Evolutionary conservation across 2,113 vertebrate species (phyloP).

Genomic region (Monarcha castaneiventris): DNA sequence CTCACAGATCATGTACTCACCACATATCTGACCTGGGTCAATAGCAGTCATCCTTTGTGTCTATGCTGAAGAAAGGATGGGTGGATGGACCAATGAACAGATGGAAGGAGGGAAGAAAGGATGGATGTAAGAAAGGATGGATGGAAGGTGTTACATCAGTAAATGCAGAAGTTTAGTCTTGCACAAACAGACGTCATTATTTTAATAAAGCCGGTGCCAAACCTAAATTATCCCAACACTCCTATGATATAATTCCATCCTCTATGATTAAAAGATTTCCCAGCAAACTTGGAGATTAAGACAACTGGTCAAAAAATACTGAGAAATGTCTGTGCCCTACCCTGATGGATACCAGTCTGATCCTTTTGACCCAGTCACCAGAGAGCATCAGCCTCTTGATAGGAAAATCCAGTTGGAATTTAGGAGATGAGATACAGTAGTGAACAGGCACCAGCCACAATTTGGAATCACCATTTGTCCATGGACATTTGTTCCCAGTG

Average conservation of each 20-base stretch:
- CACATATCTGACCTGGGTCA: not conserved
- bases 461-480: rapidly evolving
- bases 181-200: conserved; percentile 21
- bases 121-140: not conserved
- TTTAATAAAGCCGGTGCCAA: conserved; percentile 2
- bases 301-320: conserved; percentile 1
- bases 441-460: not conserved
- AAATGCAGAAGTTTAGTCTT: not conserved
- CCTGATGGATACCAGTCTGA: not conserved
- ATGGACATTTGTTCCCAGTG: not conserved
- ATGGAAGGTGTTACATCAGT: not conserved
- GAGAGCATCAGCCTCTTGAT: not conserved
- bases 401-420: not conserved
- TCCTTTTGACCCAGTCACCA: not conserved
- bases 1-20: not conserved
- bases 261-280: conserved; percentile 42
- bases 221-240: not conserved
- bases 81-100: not conserved
- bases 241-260: conserved; percentile 11
- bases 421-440: not conserved
- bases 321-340: not conserved
- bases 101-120: not conserved
- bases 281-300: conserved; percentile 30
- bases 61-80: not conserved
- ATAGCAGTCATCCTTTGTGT: not conserved